These are phyloP conservation scores for Sylvia borin DNA, from an alignment of 2,797 vertebrate genomes.

Conservation along the genomic window DNA sequence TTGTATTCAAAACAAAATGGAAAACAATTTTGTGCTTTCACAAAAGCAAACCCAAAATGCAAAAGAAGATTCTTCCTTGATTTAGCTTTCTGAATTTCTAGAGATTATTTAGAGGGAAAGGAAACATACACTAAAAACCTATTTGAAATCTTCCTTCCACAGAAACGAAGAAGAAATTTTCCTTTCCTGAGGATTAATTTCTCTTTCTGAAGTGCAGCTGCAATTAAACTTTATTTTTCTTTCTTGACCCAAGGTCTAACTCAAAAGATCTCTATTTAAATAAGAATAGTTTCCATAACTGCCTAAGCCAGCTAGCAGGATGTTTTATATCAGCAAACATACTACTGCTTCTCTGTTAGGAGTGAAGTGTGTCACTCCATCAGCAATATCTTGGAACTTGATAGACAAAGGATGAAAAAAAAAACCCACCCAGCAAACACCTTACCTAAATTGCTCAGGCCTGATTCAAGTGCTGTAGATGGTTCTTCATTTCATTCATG, in stretches of 20 bases:
- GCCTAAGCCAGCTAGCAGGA: not conserved
- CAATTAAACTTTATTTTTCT: not conserved
- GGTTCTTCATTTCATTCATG: not conserved
- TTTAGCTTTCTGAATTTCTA: not conserved
- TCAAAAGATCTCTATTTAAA: not conserved
- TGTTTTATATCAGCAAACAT: not conserved
- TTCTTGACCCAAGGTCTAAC: not conserved
- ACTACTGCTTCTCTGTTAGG: not conserved
- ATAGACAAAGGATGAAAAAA: not conserved
- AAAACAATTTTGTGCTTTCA: not conserved
- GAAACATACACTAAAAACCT: not conserved
- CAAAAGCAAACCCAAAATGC: not conserved
- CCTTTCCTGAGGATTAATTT: not conserved
- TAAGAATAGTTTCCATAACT: not conserved
- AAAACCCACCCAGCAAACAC: fast-evolving
- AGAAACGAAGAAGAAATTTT: not conserved
- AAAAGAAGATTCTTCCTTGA: not conserved
- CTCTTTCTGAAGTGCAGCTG: not conserved
- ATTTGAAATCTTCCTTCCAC: not conserved
- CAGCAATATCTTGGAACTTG: not conserved
- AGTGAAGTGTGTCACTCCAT: not conserved
- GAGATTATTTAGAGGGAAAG: not conserved
- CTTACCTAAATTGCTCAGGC: not conserved
- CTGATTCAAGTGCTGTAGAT: not conserved
- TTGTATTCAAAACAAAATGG: not conserved